Evolutionary conservation across 2,797 vertebrate genomes (phyloP).

Genomic region (Rachycentron canadum): DNA sequence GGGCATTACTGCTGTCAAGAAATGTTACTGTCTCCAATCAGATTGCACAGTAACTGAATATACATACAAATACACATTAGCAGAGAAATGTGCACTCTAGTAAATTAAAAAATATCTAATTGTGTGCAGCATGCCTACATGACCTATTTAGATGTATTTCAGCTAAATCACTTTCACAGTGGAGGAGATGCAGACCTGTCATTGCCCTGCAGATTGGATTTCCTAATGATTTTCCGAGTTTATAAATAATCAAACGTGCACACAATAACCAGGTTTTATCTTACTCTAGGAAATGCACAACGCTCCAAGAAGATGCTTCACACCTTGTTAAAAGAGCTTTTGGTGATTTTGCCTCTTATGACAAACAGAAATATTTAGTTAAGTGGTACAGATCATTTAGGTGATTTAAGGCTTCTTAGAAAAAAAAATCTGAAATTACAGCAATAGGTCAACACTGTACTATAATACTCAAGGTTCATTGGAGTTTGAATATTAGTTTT

Average conservation of each 20-base stretch:
- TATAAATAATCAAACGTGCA: constrained; percentile 68
- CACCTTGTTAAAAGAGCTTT: background rate
- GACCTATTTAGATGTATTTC: constrained; percentile 63
- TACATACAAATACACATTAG: background rate
- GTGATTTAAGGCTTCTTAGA: background rate
- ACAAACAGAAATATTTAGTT: background rate
- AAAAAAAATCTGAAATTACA: background rate
- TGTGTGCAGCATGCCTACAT: constrained; percentile 23
- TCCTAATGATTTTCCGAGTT: constrained; percentile 59
- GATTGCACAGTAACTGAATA: background rate
- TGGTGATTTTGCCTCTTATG: background rate
- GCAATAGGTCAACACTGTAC: too few relatives aligned
- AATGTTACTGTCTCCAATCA: background rate
- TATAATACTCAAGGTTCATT: background rate
- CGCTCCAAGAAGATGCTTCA: background rate
- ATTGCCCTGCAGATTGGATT: constrained; percentile 62
- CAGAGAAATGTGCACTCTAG: background rate
- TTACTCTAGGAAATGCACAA: constrained; percentile 26
- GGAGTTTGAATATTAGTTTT: background rate
- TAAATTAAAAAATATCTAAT: constrained; percentile 48
- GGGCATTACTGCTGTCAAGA: background rate
- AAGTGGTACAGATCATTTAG: background rate
- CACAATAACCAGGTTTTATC: constrained; percentile 41
- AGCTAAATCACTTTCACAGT: constrained; percentile 59
- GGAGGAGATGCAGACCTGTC: constrained; percentile 30